A percentile compares a stretch with the other conserved stretches of the same genome.
These are phyloP conservation scores for Pterophyllum scalare DNA, from an alignment of 2,113 vertebrate genomes.

Conservation along the genomic window DNA sequence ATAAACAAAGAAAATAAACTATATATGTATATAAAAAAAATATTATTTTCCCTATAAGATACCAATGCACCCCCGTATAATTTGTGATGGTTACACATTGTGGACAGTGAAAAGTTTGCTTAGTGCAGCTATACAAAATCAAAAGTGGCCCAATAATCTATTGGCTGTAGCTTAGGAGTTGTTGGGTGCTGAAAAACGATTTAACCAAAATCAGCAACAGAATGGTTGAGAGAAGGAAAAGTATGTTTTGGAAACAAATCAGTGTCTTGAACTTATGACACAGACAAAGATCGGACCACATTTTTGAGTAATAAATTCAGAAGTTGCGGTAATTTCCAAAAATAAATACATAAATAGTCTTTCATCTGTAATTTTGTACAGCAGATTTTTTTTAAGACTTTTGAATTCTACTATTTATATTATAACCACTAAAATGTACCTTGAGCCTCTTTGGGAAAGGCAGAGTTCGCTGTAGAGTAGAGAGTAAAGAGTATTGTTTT, in stretches of 20 bases:
- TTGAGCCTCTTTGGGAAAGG: too few species aligned
- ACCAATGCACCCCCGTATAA: too few species aligned
- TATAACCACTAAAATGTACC: too few species aligned
- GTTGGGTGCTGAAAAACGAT: too few species aligned
- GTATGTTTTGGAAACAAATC: not conserved
- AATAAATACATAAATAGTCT: too few species aligned
- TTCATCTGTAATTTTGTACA: too few species aligned
- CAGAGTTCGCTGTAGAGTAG: too few species aligned
- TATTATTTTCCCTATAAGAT: not conserved
- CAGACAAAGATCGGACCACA: not conserved
- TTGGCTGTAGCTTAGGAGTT: too few species aligned
- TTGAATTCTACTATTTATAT: too few species aligned
- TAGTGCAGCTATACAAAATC: not conserved
- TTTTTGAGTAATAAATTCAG: not conserved
- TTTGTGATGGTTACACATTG: too few species aligned
- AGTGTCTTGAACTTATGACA: not conserved
- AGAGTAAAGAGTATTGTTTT: not conserved
- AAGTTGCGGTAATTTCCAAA: not conserved
- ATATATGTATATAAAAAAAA: fast-evolving
- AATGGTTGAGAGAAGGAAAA: not conserved
- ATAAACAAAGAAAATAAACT: not conserved
- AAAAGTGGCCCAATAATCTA: not conserved
- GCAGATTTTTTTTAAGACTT: too few species aligned
- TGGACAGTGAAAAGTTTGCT: not conserved
- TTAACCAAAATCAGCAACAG: not conserved